Conservation (phyloP, 1,140 invertebrate species). For the Cherax quadricarinatus region DNA sequence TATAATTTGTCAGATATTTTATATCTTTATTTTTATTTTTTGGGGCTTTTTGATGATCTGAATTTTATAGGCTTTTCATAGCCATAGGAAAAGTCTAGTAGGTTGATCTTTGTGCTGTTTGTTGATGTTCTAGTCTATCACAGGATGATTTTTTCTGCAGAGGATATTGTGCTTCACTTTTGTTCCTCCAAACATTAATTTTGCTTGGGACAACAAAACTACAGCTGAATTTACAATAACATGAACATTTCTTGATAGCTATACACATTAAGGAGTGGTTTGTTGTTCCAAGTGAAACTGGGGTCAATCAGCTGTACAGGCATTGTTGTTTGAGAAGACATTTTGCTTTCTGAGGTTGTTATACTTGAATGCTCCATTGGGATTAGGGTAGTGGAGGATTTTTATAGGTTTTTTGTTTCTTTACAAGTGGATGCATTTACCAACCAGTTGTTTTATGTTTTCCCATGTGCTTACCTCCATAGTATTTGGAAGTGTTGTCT, state of each 20-base stretch:
- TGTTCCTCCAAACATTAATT: conserved; percentile 28
- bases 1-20: conserved; percentile 28
- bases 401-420: neutral
- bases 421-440: conserved; percentile 60
- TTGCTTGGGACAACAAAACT: conserved; percentile 43
- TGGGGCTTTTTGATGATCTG: conserved; percentile 45
- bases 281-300: conserved; percentile 38
- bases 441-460: conserved; percentile 45
- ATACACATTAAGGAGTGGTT: neutral
- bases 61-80: conserved; percentile 40
- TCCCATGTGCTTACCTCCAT: conserved; percentile 53
- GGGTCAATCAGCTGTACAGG: conserved; percentile 20
- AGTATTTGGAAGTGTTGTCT: conserved; percentile 67
- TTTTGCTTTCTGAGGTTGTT: conserved; percentile 44
- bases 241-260: conserved; percentile 24
- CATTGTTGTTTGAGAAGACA: conserved; percentile 29
- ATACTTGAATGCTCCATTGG: conserved; percentile 44
- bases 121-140: conserved; percentile 69
- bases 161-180: conserved; percentile 43
- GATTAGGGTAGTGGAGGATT: conserved; percentile 21
- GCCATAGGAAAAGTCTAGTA: conserved; percentile 14
- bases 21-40: conserved; percentile 2
- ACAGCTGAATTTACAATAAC: conserved; percentile 2
- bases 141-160: conserved; percentile 50
- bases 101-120: conserved; percentile 63